Evolutionary conservation across 2,888 invertebrate genomes (phyloP).

Genomic region (Platycheirus albimanus): DNA sequence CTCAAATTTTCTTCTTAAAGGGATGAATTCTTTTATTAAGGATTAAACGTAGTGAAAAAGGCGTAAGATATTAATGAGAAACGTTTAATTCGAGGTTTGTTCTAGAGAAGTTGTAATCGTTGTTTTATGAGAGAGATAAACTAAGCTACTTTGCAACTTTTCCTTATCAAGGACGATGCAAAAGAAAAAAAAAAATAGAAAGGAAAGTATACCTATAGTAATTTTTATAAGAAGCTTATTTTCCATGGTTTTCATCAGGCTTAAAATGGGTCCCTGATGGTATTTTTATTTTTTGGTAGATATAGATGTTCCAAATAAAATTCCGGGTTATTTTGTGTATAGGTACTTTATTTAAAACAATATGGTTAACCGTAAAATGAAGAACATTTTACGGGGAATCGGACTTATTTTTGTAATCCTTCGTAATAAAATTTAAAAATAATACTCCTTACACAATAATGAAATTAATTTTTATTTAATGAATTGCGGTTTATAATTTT

Average conservation of each 20-base stretch:
- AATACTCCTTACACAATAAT: too few relatives aligned
- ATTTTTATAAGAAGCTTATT: constrained; percentile 57
- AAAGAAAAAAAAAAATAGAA: neutral
- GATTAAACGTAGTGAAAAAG: constrained; percentile 53
- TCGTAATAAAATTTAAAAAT: too few relatives aligned
- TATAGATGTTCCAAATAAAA: too few relatives aligned
- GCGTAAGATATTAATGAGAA: constrained; percentile 64
- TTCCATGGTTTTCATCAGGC: constrained; percentile 43
- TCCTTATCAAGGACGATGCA: neutral
- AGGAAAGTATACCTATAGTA: constrained; percentile 14
- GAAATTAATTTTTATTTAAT: too few relatives aligned
- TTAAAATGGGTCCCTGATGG: constrained; percentile 17
- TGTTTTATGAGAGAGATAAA: constrained; percentile 45
- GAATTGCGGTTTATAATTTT: too few relatives aligned
- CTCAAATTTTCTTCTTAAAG: neutral
- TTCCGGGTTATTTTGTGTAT: too few relatives aligned
- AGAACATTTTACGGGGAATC: too few relatives aligned
- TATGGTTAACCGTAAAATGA: too few relatives aligned
- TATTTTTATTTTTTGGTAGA: too few relatives aligned
- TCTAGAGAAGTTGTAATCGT: constrained; percentile 43
- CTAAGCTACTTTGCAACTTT: constrained; percentile 8
- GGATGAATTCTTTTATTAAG: constrained; percentile 6
- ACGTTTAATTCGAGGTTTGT: constrained; percentile 52
- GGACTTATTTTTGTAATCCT: too few relatives aligned
- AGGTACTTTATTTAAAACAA: too few relatives aligned